Evolutionary conservation across 1,140 invertebrate genomes (phyloP), one percentile per base, ranked within the genome.

Genomic region (Rhyacophila brunnea): DNA sequence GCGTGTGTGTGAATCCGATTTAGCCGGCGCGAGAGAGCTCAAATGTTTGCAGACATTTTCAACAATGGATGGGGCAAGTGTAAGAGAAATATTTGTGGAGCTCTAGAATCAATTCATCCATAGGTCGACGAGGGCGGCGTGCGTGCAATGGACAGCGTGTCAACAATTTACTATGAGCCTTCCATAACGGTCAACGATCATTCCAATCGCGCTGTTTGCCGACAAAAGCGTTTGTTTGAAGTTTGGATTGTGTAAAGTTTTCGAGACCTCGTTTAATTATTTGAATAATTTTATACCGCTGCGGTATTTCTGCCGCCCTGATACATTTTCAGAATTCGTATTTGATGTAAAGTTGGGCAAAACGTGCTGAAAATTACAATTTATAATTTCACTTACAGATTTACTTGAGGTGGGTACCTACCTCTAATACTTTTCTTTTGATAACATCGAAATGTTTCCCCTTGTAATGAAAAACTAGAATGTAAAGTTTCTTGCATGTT

Each of bases 1-100:
- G 23, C 23, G 13, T 48, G 46, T 48, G 15, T 23, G 15, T 34
- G 19, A 32, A 34, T 23, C 19, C 46, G 46, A 48, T 48, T 48
- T 34, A 48, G 19, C 46, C 18, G 6, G 46, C 43, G 46, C 43
- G 13, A 11, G 17, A 45, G 43, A 13, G 23, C 6, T n/a, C 19
- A 48, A 48, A 48, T 17, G 23, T 48, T 48, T 48, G 46, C 46
- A n/a, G n/a, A 48, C 15, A 17, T 34, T 28, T 34, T 17, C 6
- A 13, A 34, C 46, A 48, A 48, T 48, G 23, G 46, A n/a, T 28
- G 23, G 46, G 15, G 46, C 46, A 48, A 48, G 23, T 45, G 43
- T 45, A 45, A 19, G 43, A 20, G 43, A 45, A 45, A 45, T 45
- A 45, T 45, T 45, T 45, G 43, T 19, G n/a, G 10, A 20, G 18